These are phyloP conservation scores for Sycophila sp. DNA, from an alignment of 1,140 invertebrate species.

Conservation along the genomic window DNA sequence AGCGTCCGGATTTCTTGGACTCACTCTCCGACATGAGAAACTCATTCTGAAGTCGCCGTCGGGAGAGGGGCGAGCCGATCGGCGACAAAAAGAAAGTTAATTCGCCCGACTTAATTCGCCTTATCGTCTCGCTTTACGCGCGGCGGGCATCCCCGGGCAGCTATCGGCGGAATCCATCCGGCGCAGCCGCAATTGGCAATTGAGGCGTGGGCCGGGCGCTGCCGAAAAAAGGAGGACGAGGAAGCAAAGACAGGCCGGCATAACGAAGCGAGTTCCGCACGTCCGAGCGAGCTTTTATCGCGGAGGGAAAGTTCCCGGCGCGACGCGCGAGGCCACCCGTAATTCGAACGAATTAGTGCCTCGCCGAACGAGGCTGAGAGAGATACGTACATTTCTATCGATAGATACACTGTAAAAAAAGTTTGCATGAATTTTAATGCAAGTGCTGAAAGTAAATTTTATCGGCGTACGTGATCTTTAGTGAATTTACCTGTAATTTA, in stretches of 20 bases:
- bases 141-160: neutral
- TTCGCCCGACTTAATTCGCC: neutral
- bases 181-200: constrained; percentile 1
- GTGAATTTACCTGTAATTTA: too few relatives aligned
- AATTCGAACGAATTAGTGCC: constrained; percentile 19
- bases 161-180: neutral
- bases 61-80: neutral
- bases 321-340: neutral
- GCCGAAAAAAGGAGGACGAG: neutral
- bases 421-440: too few relatives aligned
- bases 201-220: neutral
- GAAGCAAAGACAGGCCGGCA: neutral
- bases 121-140: neutral
- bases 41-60: neutral
- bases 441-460: too few relatives aligned
- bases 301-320: too few relatives aligned
- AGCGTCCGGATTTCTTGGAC: too few relatives aligned
- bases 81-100: neutral
- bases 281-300: neutral
- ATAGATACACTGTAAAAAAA: too few relatives aligned
- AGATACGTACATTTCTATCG: too few relatives aligned
- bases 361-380: too few relatives aligned
- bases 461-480: too few relatives aligned
- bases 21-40: neutral
- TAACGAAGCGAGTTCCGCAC: constrained; percentile 15